Percentiles rank a stretch among this genome's conserved stretches.
Conservation (phyloP, 2,797 vertebrate genomes). For the Lacerta viridis region DNA sequence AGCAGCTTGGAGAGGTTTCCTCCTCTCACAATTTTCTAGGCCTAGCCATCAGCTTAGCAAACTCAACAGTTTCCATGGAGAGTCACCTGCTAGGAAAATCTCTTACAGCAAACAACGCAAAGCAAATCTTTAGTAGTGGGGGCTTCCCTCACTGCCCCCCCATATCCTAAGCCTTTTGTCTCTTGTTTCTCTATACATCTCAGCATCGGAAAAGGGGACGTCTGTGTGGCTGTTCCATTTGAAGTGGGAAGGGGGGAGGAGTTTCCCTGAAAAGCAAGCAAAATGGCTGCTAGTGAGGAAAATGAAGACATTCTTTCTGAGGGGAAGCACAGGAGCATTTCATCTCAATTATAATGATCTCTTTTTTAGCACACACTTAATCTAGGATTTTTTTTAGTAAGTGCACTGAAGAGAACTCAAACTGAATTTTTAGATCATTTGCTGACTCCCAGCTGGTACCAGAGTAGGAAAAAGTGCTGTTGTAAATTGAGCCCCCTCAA, state of each 20-base stretch:
- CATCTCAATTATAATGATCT: slow-evolving; percentile 37
- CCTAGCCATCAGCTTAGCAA: neutral
- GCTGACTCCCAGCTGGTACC: neutral
- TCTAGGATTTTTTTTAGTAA: slow-evolving; percentile 36
- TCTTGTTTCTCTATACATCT: slow-evolving; percentile 4
- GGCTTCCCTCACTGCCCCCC: neutral
- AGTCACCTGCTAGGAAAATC: neutral
- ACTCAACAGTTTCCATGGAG: neutral
- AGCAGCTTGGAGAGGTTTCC: neutral
- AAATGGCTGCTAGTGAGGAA: slow-evolving; percentile 41
- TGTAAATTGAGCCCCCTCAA: neutral
- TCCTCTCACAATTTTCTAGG: neutral
- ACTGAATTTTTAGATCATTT: neutral
- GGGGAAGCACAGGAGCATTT: slow-evolving; percentile 33
- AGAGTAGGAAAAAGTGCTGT: fast-evolving
- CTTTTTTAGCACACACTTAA: slow-evolving; percentile 44
- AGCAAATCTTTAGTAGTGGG: neutral
- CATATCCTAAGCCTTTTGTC: neutral
- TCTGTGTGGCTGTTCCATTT: neutral
- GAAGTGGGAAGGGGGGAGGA: neutral
- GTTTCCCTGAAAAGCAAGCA: neutral
- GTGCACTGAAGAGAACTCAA: slow-evolving; percentile 46
- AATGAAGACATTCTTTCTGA: neutral
- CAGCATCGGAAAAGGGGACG: fast-evolving
- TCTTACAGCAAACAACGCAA: neutral